phyloP scores from a whole-genome alignment of 2,888 invertebrate genomes.

The Agriotes lineatus region DNA sequence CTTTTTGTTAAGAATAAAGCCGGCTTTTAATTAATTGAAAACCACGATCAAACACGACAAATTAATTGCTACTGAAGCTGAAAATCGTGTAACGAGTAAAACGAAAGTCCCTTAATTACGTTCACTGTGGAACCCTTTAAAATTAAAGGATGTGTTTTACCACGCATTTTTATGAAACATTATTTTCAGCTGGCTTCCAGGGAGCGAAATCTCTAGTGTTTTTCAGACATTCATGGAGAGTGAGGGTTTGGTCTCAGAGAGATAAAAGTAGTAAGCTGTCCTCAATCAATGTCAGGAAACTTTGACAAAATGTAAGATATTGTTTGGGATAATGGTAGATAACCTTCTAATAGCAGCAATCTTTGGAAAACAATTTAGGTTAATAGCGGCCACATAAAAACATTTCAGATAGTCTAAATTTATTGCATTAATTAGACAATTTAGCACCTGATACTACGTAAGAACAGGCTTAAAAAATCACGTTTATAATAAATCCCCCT shows the following conservation, averaged over 20 bases:
- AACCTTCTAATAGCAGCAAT: neutral
- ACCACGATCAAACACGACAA: neutral
- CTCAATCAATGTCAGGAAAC: slow-evolving; percentile 19
- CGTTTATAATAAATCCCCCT: no score
- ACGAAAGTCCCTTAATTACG: neutral
- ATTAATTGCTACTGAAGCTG: neutral
- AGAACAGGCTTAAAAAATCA: no score
- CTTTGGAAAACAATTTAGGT: no score
- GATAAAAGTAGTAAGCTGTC: slow-evolving; percentile 15
- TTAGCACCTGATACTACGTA: no score
- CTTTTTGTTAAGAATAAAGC: neutral
- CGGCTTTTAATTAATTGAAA: slow-evolving; percentile 8
- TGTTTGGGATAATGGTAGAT: slow-evolving; percentile 2
- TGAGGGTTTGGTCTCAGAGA: neutral
- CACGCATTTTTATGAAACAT: neutral
- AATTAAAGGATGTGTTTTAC: neutral
- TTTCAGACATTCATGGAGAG: slow-evolving; percentile 6
- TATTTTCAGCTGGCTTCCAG: neutral
- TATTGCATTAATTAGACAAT: no score
- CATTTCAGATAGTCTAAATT: no score
- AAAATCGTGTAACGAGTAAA: slow-evolving; percentile 1
- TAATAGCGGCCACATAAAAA: no score
- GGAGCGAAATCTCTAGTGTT: neutral
- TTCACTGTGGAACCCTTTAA: neutral
- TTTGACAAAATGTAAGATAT: slow-evolving; percentile 5